Evolutionary conservation across 2,797 vertebrate genomes (phyloP), one percentile per base, ranked within the genome.

Genomic region (Odontamblyopus rebecca): DNA sequence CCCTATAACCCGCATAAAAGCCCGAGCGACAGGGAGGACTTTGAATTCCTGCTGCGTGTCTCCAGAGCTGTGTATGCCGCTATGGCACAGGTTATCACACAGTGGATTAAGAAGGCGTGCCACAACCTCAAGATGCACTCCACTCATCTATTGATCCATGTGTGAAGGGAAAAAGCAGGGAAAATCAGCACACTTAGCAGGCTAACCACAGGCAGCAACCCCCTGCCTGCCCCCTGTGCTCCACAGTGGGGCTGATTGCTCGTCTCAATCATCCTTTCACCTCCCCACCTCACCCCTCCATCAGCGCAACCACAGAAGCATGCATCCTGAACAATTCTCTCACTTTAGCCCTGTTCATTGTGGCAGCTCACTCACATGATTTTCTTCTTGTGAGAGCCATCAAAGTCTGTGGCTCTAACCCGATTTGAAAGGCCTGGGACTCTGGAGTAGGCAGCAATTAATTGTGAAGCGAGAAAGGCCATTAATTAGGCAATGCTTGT

Each of bases 401-500:
- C 88, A 82, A 80, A 81, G 82, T 76, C 82, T 59, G 69, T 69
- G 44, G 79, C 78, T 75, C 72, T 79, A 83, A 84, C 88, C 84
- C 77, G 15, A 76, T 74, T 76, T 84, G 85, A 83, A 87, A 85
- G 80, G 71, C 71, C 81, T 76, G 82, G 75, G 82, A 72, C 82
- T 70, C 68, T 80, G 74, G 63, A 73, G 83, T 64, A 84, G 82
- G 85, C 85, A 88, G 82, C 85, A 86, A 90, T 93, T 91, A 86
- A 90, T 89, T 87, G 78, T 82, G 75, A 75, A 71, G 72, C 15
- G 69, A 89, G 77, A 82, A 86, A 91, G 84, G 76, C 86, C 83
- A 87, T 92, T 92, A 90, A 93, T 93, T 92, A 93, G 86, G 85
- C 73, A 81, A 71, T 29, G 85, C 89, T 89, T 85, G 79, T 79